Percentiles rank a stretch among this genome's conserved stretches.
Evolutionary conservation across 1,140 invertebrate genomes (phyloP).

Genomic region (Carcinoscorpius rotundicauda): DNA sequence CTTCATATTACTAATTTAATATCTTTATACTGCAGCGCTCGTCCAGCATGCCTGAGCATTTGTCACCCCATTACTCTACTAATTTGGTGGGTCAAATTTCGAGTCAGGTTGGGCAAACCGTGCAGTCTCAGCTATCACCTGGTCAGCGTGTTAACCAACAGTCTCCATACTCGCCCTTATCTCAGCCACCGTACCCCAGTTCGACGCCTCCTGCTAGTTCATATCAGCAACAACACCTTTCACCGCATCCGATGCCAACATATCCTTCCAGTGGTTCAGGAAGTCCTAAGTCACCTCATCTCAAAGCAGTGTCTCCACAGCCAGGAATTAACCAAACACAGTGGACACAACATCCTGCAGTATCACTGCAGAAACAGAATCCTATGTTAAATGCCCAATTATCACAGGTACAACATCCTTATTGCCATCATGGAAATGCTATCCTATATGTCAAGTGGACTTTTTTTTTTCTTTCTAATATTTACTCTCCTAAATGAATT

Average conservation of each 20-base stretch:
- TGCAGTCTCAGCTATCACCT: neutral
- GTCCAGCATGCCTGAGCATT: constrained; percentile 51
- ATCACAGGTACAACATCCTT: constrained; percentile 29
- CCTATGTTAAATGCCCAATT: constrained; percentile 66
- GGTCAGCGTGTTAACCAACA: too few relatives aligned
- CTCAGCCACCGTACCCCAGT: neutral
- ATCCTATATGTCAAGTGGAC: too few relatives aligned
- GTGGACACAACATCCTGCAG: constrained; percentile 14
- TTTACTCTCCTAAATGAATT: too few relatives aligned
- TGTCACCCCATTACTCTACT: constrained; percentile 47
- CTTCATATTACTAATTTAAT: too few relatives aligned
- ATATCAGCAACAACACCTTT: constrained; percentile 26
- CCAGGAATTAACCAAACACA: constrained; percentile 3
- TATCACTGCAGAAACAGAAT: constrained; percentile 48
- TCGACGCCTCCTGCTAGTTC: neutral
- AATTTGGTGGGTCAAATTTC: constrained; percentile 10
- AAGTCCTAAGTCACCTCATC: neutral
- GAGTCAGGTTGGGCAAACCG: constrained; percentile 15
- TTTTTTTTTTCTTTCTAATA: too few relatives aligned
- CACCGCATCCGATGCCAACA: constrained; percentile 23
- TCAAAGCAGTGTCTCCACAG: too few relatives aligned
- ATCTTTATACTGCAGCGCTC: constrained; percentile 41
- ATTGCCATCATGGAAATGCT: too few relatives aligned
- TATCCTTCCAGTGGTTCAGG: constrained; percentile 11
- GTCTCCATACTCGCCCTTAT: too few relatives aligned